Base-by-base conservation (phyloP, 2,888 invertebrate species). In the Caenorhabditis drosophilae region DNA sequence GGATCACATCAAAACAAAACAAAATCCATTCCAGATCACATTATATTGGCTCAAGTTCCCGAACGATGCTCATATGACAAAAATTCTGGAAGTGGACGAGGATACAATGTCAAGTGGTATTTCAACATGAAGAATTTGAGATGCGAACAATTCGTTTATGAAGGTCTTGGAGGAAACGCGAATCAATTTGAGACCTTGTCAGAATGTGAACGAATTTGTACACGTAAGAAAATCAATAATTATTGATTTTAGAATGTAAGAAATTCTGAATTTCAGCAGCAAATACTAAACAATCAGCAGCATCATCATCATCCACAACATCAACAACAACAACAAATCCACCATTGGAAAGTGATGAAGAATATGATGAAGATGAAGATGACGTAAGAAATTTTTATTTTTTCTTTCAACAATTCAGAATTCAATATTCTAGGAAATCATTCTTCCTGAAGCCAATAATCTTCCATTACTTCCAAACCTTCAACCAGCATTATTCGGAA, bases 131-230 rank as follows among this genome's bases (percentile, higher is more conserved):
- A 74, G 31, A 80, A 81, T 47, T 70, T 81, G 16, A 70, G 79
- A 23, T 82, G 82, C 62, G 82, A 82, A 58, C 80, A 80, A 61
- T 79, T 83, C 49, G 78, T 82, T 34, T 82, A 73, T 68, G 75
- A 77, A 42, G 82, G 82, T 45, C 62, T 71, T 7, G 78, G 76
- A 23, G 82, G 82, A 48, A 82, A 83, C 60, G 69, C 62, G 23
- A 82, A 82, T 49, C 75, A 75, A 52, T 82, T 82, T 57, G 73
- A 75, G 51, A 75, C 73, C 6, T 63, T 72, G 11, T 61, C 63
- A n/a, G 79, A 79, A 20, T 82, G 82, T 63, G 76, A 78, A 51
- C 40, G 67, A 22, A 57, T 69, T 40, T 80, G 80, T 58, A 71
- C 73, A 9, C 67, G 63, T 52, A 25, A 59, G 53, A n/a, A n/a